phyloP scores from a whole-genome alignment of 2,888 invertebrate species.

The Drosophila nr. fundita region DNA sequence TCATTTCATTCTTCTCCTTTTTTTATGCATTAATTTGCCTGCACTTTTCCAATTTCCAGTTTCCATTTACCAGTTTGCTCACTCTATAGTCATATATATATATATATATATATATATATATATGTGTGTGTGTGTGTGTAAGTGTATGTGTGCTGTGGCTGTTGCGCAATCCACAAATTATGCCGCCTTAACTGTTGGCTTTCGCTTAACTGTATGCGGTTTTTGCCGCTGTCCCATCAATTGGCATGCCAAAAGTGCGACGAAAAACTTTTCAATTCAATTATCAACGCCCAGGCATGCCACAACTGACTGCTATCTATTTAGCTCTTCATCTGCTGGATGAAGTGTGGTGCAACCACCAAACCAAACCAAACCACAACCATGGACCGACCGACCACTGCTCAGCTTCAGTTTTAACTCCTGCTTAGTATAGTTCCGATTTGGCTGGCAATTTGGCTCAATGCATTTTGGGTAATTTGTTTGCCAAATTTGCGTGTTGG shows the following conservation, averaged over 20 bases:
- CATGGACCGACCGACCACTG: background rate
- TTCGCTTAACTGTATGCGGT: conserved; percentile 18
- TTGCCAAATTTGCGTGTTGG: conserved; percentile 74
- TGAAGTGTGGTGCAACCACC: conserved; percentile 15
- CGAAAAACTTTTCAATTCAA: conserved; percentile 74
- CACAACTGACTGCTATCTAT: conserved; percentile 17
- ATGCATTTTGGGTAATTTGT: conserved; percentile 72
- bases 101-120: background rate
- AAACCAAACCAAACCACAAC: background rate
- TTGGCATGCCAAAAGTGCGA: conserved; percentile 63
- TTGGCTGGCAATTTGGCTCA: conserved; percentile 61
- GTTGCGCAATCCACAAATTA: conserved; percentile 62
- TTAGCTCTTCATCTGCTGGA: conserved; percentile 5
- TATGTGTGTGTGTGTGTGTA: background rate
- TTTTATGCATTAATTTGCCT: conserved; percentile 53
- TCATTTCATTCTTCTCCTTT: conserved; percentile 15
- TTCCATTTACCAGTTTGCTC: conserved; percentile 40
- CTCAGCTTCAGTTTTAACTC: background rate
- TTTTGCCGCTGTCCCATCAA: conserved; percentile 44
- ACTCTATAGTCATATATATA: background rate
- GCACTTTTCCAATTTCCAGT: conserved; percentile 49
- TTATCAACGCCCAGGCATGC: conserved; percentile 71
- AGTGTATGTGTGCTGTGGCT: background rate
- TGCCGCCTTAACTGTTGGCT: conserved; percentile 54
- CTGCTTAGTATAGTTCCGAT: conserved; percentile 37